Conservation (phyloP, 2,113 vertebrate genomes). For the Anguilla japonica region DNA sequence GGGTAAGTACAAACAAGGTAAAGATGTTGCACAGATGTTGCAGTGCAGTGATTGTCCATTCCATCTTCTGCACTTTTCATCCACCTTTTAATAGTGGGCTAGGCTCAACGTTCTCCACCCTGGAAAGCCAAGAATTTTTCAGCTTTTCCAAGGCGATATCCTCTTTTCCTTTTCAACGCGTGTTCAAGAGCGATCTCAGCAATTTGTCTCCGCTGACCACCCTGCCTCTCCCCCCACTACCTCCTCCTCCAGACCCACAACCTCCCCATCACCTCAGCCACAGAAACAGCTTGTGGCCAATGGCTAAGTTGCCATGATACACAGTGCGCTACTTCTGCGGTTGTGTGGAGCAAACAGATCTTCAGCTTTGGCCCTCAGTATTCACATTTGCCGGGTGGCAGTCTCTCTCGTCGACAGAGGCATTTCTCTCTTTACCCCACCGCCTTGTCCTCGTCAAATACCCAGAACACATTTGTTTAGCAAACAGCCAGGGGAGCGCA, state of each 20-base stretch:
- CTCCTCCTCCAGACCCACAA: too few relatives aligned
- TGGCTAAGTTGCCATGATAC: conserved; percentile 54
- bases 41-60: conserved; percentile 24
- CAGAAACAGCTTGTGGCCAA: conserved; percentile 13
- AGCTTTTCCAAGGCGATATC: conserved; percentile 33
- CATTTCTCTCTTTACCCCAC: conserved; percentile 57
- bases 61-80: conserved; percentile 43
- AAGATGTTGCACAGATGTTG: conserved; percentile 29
- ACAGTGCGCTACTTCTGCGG: neutral
- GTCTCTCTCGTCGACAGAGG: conserved; percentile 57
- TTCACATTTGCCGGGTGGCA: conserved; percentile 53
- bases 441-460: conserved; percentile 55
- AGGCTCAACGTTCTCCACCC: conserved; percentile 12
- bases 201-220: conserved; percentile 6
- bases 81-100: conserved; percentile 35
- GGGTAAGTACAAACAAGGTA: neutral
- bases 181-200: neutral
- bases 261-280: neutral
- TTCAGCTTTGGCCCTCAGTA: conserved; percentile 32
- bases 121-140: conserved; percentile 2
- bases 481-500: conserved; percentile 56
- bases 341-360: neutral
- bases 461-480: conserved; percentile 66
- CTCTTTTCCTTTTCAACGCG: neutral
- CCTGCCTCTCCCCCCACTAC: neutral